Base-by-base conservation (phyloP, 2,113 vertebrate species). In the Saguinus imperator region DNA sequence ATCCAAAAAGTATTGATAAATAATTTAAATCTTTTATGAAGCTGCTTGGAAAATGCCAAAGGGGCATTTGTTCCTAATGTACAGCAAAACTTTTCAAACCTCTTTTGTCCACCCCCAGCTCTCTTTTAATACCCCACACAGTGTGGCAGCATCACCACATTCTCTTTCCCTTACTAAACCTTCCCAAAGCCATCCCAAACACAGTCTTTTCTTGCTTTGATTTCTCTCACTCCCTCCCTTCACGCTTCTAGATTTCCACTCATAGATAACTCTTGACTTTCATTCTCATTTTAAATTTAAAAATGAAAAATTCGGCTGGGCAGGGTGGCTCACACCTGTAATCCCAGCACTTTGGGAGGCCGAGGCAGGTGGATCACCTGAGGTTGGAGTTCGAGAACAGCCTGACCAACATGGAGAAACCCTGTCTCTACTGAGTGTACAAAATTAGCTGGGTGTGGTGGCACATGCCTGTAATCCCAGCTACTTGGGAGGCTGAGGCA, bases 11-110 rank as follows among this genome's bases (percentile, higher is more conserved):
- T 70, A 94, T 5, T 35, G 81, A 75, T 79, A 94, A 83, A 77
- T 72, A 89, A 95, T 94, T 89, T 94, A 35, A 94, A 94, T 85
- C 23, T 91, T 94, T 92, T 72, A 89, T 80, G 4, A 90, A 96
- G 70, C 55, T 21, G 27, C 61, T 90, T 94, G 80, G 68, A 89
- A 95, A 94, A 92, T 82, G 91, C 91, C 84, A 89, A 82, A 89
- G 87, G 79, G 95, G 27, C 18, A n/a, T 84, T 88, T 43, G 4
- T 57, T 43, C 84, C 37, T 55, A 79, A 84, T n/a, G 37, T 0
- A 88, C 0, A 48, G 52, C 29, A 48, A 45, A 58, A 18, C 58
- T 73, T 94, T 3, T 57, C 55, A 45, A 77, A 77, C 43, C 43
- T 27, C 43, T 29, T 77, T 45, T 86, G 40, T 70, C 35, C 32